Conservation (phyloP, 2,888 invertebrate species). For the Sinelater perroti region DNA sequence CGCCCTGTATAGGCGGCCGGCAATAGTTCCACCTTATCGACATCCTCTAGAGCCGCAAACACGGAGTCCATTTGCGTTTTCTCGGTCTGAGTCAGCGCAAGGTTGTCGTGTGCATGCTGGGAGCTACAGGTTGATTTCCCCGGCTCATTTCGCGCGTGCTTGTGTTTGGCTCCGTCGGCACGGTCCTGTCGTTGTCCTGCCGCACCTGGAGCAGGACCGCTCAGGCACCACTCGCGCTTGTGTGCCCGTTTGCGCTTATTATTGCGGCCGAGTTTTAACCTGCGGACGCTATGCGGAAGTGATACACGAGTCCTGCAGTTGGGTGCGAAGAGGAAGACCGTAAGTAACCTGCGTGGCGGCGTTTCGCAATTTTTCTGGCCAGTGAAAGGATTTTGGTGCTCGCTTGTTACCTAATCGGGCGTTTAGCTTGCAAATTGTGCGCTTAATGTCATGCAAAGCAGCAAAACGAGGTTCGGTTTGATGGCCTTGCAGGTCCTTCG, state of each 20-base stretch:
- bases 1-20: constrained; percentile 7
- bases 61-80: constrained; percentile 31
- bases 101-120: constrained; percentile 46
- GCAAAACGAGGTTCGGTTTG: no score
- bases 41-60: constrained; percentile 22
- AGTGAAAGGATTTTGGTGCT: constrained; percentile 25
- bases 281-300: constrained; percentile 18
- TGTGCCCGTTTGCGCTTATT: not conserved
- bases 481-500: no score
- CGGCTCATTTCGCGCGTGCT: constrained; percentile 47
- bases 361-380: constrained; percentile 14
- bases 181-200: constrained; percentile 16
- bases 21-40: constrained; percentile 35
- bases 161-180: constrained; percentile 35
- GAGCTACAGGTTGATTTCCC: constrained; percentile 51
- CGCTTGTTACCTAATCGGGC: constrained; percentile 28
- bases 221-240: not conserved
- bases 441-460: no score
- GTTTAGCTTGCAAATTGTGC: constrained; percentile 17
- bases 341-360: constrained; percentile 10
- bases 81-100: constrained; percentile 47
- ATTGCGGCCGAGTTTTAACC: not conserved
- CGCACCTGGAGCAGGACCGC: constrained; percentile 12
- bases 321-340: constrained; percentile 15
- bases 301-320: not conserved